Conservation (phyloP, 2,888 invertebrate species). For the Leucozona laternaria region DNA sequence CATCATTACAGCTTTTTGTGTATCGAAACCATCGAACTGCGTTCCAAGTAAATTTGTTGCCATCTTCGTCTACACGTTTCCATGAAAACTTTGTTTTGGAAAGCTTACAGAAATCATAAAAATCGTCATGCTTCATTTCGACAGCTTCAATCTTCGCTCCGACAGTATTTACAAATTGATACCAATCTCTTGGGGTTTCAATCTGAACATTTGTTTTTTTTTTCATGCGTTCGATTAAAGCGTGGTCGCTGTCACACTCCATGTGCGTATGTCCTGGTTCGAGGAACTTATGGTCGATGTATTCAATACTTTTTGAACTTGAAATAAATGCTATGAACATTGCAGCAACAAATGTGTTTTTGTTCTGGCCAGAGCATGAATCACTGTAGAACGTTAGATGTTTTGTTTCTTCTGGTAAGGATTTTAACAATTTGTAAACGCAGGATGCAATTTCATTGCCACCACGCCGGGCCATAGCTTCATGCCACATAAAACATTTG, state of each 20-base stretch:
- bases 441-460: neutral
- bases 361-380: neutral
- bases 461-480: neutral
- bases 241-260: neutral
- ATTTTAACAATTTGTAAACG: neutral
- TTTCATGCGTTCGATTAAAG: neutral
- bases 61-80: slow-evolving; percentile 18
- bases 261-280: neutral
- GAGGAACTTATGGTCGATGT: neutral
- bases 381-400: neutral
- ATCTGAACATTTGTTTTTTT: neutral
- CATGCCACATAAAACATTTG: neutral
- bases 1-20: neutral
- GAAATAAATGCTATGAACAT: neutral
- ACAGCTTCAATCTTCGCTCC: slow-evolving; percentile 3
- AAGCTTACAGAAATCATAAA: slow-evolving; percentile 8
- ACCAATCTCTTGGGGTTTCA: slow-evolving; percentile 20
- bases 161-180: slow-evolving; percentile 26
- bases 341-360: slow-evolving; percentile 5
- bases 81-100: slow-evolving; percentile 46
- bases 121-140: neutral
- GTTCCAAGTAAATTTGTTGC: neutral
- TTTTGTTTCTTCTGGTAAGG: neutral
- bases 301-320: neutral
- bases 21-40: neutral